phyloP scores from a whole-genome alignment of 30 jellyfish, hydroid and myxozoan genomes.

The Hydra vulgaris region DNA sequence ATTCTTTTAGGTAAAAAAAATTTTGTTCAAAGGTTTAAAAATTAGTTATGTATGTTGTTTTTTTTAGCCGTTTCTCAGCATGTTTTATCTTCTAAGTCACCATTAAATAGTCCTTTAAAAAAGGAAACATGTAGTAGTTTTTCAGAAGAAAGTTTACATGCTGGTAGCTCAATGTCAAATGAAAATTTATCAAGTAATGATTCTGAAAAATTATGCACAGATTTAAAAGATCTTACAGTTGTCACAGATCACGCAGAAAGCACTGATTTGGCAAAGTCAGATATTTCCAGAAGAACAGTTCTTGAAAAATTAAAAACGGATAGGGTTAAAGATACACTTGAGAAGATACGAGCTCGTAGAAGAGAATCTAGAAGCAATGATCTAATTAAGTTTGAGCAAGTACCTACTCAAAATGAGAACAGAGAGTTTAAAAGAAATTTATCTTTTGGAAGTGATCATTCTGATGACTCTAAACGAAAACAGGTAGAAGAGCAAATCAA shows the following conservation, averaged over 20 bases:
- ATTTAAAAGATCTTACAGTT: background rate
- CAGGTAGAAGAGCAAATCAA: background rate
- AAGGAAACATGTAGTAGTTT: background rate
- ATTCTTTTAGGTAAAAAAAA: background rate
- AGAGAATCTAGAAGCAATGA: slow-evolving; percentile 3
- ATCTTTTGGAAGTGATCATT: background rate
- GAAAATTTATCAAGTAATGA: background rate
- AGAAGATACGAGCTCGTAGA: slow-evolving; percentile 3
- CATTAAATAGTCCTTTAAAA: slow-evolving; percentile 26
- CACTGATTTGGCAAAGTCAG: background rate
- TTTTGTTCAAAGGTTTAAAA: background rate
- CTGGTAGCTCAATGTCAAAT: background rate
- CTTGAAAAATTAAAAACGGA: background rate
- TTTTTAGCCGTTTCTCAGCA: background rate
- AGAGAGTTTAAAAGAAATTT: slow-evolving; percentile 1
- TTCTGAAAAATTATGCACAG: background rate
- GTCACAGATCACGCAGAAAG: background rate
- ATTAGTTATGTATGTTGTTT: background rate
- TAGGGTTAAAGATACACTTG: slow-evolving; percentile 9
- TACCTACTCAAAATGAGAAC: slow-evolving; percentile 16
- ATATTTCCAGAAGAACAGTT: background rate
- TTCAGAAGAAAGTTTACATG: background rate
- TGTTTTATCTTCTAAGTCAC: slow-evolving; percentile 14
- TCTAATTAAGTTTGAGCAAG: slow-evolving; percentile 21
- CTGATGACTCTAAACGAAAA: slow-evolving; percentile 9